phyloP scores from a whole-genome alignment of 2,888 invertebrate genomes.

The Eupithecia inturbata region DNA sequence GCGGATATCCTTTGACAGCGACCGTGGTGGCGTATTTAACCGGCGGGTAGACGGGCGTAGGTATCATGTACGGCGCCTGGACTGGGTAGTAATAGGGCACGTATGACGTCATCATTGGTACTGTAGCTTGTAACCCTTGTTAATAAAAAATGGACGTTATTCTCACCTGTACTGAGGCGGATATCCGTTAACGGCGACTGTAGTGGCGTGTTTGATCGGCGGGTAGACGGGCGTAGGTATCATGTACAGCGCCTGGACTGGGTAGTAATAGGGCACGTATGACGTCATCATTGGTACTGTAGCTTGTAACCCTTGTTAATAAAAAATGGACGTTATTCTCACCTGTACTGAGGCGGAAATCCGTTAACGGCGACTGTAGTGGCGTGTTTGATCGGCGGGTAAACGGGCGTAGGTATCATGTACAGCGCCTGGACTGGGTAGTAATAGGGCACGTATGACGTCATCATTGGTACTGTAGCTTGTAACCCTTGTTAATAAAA shows the following conservation, averaged over 20 bases:
- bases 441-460: constrained; percentile 76
- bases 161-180: constrained; percentile 53
- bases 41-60: constrained; percentile 73
- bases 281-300: constrained; percentile 69
- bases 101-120: constrained; percentile 71
- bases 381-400: constrained; percentile 77
- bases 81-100: constrained; percentile 79
- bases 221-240: constrained; percentile 76
- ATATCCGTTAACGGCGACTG: constrained; percentile 78
- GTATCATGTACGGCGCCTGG: constrained; percentile 77
- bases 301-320: neutral
- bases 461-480: constrained; percentile 68
- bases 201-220: constrained; percentile 76
- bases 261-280: constrained; percentile 77
- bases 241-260: constrained; percentile 77
- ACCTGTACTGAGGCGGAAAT: constrained; percentile 59
- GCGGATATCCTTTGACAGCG: constrained; percentile 78
- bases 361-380: constrained; percentile 78
- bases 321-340: constrained; percentile 40
- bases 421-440: constrained; percentile 78
- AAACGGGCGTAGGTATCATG: constrained; percentile 76
- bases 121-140: constrained; percentile 40
- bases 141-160: constrained; percentile 33
- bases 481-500: neutral
- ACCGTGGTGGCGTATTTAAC: constrained; percentile 77